Base-by-base conservation (phyloP, 2,797 vertebrate species). In the Eurystomus glaucurus region DNA sequence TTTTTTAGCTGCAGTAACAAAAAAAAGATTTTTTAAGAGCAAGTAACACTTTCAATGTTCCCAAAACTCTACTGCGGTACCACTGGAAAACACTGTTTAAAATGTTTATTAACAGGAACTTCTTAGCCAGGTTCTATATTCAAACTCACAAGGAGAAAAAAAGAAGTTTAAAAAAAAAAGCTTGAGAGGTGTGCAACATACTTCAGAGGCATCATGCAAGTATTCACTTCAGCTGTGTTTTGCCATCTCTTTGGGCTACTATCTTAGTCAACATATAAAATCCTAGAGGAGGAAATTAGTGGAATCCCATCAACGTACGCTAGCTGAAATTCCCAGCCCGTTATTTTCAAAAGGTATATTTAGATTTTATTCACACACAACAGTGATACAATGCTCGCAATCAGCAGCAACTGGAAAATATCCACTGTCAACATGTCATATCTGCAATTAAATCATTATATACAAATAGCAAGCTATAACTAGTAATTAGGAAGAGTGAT, bases 401-500 rank as follows among this genome's bases (percentile, higher is more conserved):
- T 76, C 74, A 91, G 43, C 48, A 92, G 78, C 31, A 93, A 95
- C 54, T 88, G 58, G 80, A 97, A 97, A 96, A 95, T 50, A 91
- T 29, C 64, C 58, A 71, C 82, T 77, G 72, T 80, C 51, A 85
- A 55, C 39, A 77, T 85, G 50, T 52, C 75, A 55, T 81, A 93
- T 81, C 46, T 93, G 58, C 74, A 97, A 85, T 94, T 94, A 97
- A 95, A 97, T 72, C 83, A 94, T 92, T 95, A 92, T 50, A 88
- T 82, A 78, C 54, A 85, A 96, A 94, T 79, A 93, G 71, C 43
- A 84, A 83, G 74, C 74, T 88, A 10, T 91, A 97, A 95, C 92
- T 79, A 79, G 75, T 91, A 91, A 88, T 93, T 76, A 96, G 72
- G 69, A 96, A 77, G 65, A 92, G 20, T 61, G 35, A 93, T 85